Conservation (phyloP, 2,797 vertebrate genomes). For the Mareca strepera region DNA sequence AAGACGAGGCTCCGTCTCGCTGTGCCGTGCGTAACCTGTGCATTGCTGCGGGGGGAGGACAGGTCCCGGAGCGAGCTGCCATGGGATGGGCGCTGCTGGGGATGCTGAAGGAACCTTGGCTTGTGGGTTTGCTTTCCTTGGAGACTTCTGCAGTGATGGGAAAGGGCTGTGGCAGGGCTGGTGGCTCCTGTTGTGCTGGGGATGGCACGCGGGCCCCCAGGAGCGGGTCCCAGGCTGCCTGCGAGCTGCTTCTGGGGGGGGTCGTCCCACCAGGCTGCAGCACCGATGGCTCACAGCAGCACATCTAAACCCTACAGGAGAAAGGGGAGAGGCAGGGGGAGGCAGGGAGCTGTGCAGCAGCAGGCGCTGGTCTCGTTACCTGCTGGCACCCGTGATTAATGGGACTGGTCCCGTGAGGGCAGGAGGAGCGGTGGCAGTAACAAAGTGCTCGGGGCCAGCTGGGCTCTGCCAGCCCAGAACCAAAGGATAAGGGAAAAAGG, state of each 20-base stretch:
- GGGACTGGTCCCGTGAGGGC: not conserved
- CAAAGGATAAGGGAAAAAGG: not conserved
- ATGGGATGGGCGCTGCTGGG: not conserved
- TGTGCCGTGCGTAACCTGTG: rapidly evolving
- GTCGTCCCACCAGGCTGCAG: not conserved
- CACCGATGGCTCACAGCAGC: not conserved
- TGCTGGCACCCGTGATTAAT: not conserved
- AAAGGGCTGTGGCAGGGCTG: too few relatives aligned
- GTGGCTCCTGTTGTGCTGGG: too few relatives aligned
- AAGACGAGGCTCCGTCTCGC: not conserved
- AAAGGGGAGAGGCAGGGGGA: too few relatives aligned
- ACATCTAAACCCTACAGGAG: not conserved
- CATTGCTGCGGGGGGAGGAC: not conserved
- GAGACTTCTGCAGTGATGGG: too few relatives aligned
- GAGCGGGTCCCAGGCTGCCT: too few relatives aligned
- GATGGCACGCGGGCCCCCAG: too few relatives aligned
- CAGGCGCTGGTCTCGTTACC: not conserved
- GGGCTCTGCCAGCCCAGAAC: not conserved
- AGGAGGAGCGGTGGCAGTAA: not conserved
- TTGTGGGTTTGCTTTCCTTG: not conserved
- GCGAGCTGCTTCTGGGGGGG: too few relatives aligned
- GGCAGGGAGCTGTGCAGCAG: not conserved
- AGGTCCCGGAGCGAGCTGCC: not conserved
- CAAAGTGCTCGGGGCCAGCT: not conserved
- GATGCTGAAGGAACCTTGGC: not conserved